Conservation (phyloP, 2,113 vertebrate genomes). For the Saguinus midas region DNA sequence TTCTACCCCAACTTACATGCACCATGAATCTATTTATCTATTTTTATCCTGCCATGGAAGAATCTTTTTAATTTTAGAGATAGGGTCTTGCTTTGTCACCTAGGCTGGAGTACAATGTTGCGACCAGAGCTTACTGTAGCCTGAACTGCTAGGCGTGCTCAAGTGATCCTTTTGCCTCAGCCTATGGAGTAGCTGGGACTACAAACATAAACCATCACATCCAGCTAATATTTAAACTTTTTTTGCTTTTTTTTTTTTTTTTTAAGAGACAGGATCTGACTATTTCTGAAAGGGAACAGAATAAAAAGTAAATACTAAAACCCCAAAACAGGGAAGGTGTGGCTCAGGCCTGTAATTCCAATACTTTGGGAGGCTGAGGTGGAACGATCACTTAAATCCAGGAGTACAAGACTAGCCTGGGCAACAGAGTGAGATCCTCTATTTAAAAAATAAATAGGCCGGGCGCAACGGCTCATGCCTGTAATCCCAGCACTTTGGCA, state of each 20-base stretch:
- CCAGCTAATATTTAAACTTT: no score
- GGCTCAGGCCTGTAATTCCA: neutral
- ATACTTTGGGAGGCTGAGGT: neutral
- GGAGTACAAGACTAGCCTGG: neutral
- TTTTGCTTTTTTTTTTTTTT: no score
- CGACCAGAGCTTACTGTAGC: no score
- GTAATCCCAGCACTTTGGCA: no score
- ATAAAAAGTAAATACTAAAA: neutral
- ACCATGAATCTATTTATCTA: neutral
- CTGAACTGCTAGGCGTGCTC: no score
- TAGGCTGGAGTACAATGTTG: no score
- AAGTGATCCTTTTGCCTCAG: no score
- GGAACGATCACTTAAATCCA: neutral
- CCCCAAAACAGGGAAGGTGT: neutral
- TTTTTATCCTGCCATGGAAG: neutral
- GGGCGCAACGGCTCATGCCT: no score
- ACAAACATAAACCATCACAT: no score
- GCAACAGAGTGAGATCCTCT: neutral
- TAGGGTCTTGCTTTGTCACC: no score
- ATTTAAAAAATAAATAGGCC: neutral
- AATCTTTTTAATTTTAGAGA: neutral
- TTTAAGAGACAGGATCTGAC: neutral
- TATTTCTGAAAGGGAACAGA: neutral
- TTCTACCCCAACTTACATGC: neutral
- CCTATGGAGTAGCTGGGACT: no score